Percentiles rank a stretch among this genome's conserved stretches.
These are phyloP conservation scores for Leucophenga maculata DNA, from an alignment of 2,888 invertebrate species.

Conservation along the genomic window DNA sequence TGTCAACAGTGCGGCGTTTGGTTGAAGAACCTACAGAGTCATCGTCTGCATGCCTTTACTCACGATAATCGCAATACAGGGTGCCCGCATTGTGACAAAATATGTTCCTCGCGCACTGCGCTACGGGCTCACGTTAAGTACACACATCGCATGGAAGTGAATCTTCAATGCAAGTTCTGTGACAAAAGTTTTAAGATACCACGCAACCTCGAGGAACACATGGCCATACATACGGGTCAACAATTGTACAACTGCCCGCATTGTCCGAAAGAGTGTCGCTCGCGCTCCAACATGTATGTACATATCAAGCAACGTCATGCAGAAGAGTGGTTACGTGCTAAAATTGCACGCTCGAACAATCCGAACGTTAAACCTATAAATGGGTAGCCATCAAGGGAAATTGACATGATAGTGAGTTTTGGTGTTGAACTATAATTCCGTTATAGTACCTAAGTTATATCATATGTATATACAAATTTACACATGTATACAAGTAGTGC, in stretches of 20 bases:
- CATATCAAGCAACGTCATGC: slow-evolving; percentile 66
- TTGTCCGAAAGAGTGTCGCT: slow-evolving; percentile 66
- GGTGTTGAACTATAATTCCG: no score
- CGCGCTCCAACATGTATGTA: slow-evolving; percentile 67
- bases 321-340: slow-evolving; percentile 63
- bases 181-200: slow-evolving; percentile 63
- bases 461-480: no score
- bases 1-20: slow-evolving; percentile 60
- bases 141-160: slow-evolving; percentile 59
- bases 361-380: slow-evolving; percentile 48
- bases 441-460: no score
- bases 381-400: neutral
- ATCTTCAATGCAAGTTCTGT: slow-evolving; percentile 61
- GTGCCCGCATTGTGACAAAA: slow-evolving; percentile 54
- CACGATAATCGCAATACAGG: slow-evolving; percentile 54
- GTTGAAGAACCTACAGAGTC: slow-evolving; percentile 63
- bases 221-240: slow-evolving; percentile 65
- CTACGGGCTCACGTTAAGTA: slow-evolving; percentile 62
- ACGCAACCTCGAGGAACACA: slow-evolving; percentile 64
- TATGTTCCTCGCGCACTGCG: slow-evolving; percentile 60
- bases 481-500: no score
- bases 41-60: slow-evolving; percentile 55
- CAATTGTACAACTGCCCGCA: slow-evolving; percentile 66
- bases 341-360: slow-evolving; percentile 60
- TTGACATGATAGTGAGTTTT: no score